A percentile compares a stretch with the other conserved stretches of the same genome.
These are phyloP conservation scores for Rhinoraja longicauda DNA, from an alignment of 2,797 vertebrate genomes.

Conservation along the genomic window DNA sequence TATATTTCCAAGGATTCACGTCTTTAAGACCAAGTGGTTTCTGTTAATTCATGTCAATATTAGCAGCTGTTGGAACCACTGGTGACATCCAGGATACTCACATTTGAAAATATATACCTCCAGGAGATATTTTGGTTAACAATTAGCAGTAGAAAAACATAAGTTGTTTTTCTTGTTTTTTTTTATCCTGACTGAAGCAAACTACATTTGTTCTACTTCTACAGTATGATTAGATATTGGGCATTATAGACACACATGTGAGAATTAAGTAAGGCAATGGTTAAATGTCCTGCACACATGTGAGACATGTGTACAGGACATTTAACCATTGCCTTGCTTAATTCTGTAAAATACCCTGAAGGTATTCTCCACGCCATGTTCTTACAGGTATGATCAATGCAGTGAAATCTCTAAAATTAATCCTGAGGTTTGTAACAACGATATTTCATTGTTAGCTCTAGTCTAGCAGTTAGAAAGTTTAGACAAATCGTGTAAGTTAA, in stretches of 20 bases:
- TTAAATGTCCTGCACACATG: background rate
- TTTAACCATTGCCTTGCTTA: too few relatives aligned
- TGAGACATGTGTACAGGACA: background rate
- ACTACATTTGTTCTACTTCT: background rate
- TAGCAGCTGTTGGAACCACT: background rate
- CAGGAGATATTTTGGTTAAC: background rate
- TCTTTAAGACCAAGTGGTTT: background rate
- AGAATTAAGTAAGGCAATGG: background rate
- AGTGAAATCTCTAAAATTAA: background rate
- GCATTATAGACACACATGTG: background rate
- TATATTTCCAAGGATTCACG: background rate
- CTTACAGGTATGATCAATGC: background rate
- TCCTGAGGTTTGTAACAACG: background rate
- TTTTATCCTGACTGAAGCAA: background rate
- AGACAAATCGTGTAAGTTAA: background rate
- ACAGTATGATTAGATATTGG: background rate
- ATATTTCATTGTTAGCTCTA: background rate
- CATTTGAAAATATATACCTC: background rate
- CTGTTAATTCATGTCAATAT: background rate
- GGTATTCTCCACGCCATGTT: too few relatives aligned
- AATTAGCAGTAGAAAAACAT: background rate
- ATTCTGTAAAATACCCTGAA: too few relatives aligned
- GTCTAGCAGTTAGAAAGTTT: background rate
- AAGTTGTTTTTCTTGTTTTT: background rate
- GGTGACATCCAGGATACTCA: background rate